Percentiles rank a stretch among this genome's conserved stretches.
phyloP scores from a whole-genome alignment of 1,140 invertebrate genomes.

The Pseudoatta argentina region DNA sequence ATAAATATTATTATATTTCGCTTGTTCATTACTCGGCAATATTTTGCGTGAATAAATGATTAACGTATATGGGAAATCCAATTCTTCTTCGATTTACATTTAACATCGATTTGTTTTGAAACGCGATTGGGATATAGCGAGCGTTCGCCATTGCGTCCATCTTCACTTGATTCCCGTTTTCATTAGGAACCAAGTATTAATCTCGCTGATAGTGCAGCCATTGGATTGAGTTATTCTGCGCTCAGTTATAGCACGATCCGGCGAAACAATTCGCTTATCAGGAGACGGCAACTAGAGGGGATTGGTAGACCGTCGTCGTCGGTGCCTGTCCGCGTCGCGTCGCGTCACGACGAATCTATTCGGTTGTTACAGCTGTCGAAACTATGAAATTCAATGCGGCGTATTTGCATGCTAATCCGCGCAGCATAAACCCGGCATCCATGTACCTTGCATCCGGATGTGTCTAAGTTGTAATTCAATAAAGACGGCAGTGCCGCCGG shows the following conservation, averaged over 20 bases:
- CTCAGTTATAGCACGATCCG: slow-evolving; percentile 52
- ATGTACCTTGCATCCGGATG: slow-evolving; percentile 72
- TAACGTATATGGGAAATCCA: slow-evolving; percentile 54
- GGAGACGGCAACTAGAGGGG: slow-evolving; percentile 35
- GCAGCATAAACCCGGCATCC: slow-evolving; percentile 71
- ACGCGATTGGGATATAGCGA: neutral
- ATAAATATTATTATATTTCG: slow-evolving; percentile 61
- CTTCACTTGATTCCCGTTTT: slow-evolving; percentile 63
- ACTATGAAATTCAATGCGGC: slow-evolving; percentile 83
- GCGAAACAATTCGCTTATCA: slow-evolving; percentile 75
- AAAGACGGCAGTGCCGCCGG: slow-evolving; percentile 75
- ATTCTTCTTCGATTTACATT: slow-evolving; percentile 58
- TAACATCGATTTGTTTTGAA: slow-evolving; percentile 39
- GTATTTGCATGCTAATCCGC: slow-evolving; percentile 82
- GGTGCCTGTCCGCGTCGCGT: slow-evolving; percentile 62
- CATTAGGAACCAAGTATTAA: slow-evolving; percentile 61
- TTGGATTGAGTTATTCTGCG: slow-evolving; percentile 46
- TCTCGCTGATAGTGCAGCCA: slow-evolving; percentile 35
- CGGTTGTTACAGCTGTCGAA: slow-evolving; percentile 82
- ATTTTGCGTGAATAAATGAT: slow-evolving; percentile 62
- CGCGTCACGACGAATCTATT: slow-evolving; percentile 77
- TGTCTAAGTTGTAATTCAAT: slow-evolving; percentile 81
- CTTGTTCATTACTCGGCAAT: slow-evolving; percentile 48
- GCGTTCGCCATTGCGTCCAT: slow-evolving; percentile 35
- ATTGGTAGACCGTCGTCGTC: slow-evolving; percentile 30